Evolutionary conservation across 2,797 vertebrate genomes (phyloP), one percentile per base, ranked within the genome.

Genomic region (Eutrigla gurnardus): DNA sequence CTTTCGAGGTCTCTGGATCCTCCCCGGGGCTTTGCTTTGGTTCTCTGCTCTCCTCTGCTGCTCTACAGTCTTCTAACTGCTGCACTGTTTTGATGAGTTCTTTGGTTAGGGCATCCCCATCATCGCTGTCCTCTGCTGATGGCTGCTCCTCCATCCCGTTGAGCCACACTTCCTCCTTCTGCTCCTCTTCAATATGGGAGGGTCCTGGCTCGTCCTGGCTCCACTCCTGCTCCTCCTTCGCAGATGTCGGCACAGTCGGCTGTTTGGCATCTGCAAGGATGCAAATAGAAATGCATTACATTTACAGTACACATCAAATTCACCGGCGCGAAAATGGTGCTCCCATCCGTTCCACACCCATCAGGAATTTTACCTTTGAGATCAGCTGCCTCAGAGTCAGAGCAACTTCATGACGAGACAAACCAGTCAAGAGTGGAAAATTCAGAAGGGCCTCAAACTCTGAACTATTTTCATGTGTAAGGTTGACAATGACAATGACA

Each of bases 81-180:
- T 89, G 87, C 49, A 89, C 88, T 13, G 90, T 91, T 80, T 86
- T 85, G 46, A 91, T 89, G 13, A 89, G 86, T n/a, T 84, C 88
- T 63, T 83, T 81, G 0, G 90, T 89, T 42, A 90, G 40, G 6
- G 81, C 69, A 3, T 91, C 88, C 0, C 66, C 84, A 0, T 86
- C 89, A 2, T 87, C 78, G 7, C 84, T 84, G 64, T 88, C 81
- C 58, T 88, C 86, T 0, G 50, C 68, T 14, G 58, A 65, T 0
- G 17, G 71, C 7, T 40, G 80, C 35, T 75, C 74, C 42, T 74
- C 75, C 1, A 18, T 50, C 1, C 78, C 78, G 6, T 82, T 86
- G 45, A 80, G 69, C 85, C 80, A 80, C 18, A 88, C 42, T 11
- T 83, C 80, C 55, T 86, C 78, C 25, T 66, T 75, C 7, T 54